Evolutionary conservation across 2,113 vertebrate genomes (phyloP).

Genomic region (Chaetura pelagica): DNA sequence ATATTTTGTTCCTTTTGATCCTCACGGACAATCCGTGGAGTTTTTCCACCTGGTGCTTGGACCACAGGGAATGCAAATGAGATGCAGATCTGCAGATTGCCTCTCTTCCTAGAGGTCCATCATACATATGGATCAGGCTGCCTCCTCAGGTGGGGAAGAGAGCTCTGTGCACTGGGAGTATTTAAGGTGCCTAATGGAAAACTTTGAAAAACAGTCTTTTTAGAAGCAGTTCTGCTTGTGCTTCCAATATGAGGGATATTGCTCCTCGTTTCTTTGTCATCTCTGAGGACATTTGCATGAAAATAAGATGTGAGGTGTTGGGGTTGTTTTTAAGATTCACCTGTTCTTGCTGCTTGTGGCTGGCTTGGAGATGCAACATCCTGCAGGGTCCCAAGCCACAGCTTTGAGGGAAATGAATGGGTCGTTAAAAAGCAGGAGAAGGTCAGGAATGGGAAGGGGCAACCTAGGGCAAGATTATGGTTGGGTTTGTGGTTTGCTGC

Average conservation of each 20-base stretch:
- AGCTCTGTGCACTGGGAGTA: neutral
- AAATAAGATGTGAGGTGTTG: neutral
- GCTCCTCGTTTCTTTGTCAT: neutral
- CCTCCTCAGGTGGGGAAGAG: neutral
- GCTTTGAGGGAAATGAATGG: neutral
- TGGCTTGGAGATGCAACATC: neutral
- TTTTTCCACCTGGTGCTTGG: rapidly evolving
- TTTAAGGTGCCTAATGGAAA: slow-evolving; percentile 43
- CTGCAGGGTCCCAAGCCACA: neutral
- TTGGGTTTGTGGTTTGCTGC: neutral
- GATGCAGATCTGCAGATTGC: neutral
- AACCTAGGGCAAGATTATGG: rapidly evolving
- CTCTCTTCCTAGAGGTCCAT: neutral
- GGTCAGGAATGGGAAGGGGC: neutral
- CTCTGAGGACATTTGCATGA: neutral
- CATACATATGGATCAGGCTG: neutral
- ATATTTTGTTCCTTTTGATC: neutral
- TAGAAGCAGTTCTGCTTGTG: neutral
- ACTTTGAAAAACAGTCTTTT: neutral
- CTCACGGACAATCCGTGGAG: rapidly evolving
- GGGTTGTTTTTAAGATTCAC: neutral
- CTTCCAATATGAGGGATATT: neutral
- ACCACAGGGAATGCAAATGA: neutral
- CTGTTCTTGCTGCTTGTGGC: neutral
- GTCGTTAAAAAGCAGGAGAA: neutral